phyloP scores from a whole-genome alignment of 2,113 vertebrate genomes.

The Myotis brandtii region DNA sequence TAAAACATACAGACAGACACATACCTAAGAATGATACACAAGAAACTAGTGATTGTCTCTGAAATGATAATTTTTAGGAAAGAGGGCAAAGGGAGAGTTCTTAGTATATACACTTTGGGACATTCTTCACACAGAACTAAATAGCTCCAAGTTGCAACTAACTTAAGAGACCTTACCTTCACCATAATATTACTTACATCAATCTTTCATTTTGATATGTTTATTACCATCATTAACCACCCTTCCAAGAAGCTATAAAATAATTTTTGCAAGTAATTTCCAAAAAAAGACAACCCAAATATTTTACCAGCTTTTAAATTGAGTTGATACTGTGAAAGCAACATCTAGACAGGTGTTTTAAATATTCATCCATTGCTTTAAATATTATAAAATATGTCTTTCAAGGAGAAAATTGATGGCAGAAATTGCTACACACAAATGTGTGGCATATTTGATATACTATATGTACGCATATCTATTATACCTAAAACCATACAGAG shows the following conservation, averaged over 20 bases:
- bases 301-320: slow-evolving; percentile 78
- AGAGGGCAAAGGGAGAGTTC: background rate
- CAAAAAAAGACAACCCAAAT: slow-evolving; percentile 82
- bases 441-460: slow-evolving; percentile 81
- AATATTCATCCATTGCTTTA: slow-evolving; percentile 79
- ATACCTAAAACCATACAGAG: slow-evolving; percentile 74
- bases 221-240: slow-evolving; percentile 79
- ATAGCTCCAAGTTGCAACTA: slow-evolving; percentile 50
- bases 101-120: background rate
- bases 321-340: slow-evolving; percentile 74
- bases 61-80: background rate
- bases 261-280: slow-evolving; percentile 84
- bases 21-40: background rate
- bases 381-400: slow-evolving; percentile 80
- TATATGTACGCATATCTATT: slow-evolving; percentile 83
- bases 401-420: slow-evolving; percentile 76
- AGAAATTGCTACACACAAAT: slow-evolving; percentile 76
- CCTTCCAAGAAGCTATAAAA: slow-evolving; percentile 83
- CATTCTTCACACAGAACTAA: slow-evolving; percentile 65
- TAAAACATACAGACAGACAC: background rate
- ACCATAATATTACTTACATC: slow-evolving; percentile 79
- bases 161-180: slow-evolving; percentile 83
- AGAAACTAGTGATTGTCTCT: background rate
- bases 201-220: slow-evolving; percentile 84
- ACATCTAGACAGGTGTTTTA: slow-evolving; percentile 77